Evolutionary conservation across 2,797 vertebrate genomes (phyloP).

Genomic region (Cyclopterus lumpus): DNA sequence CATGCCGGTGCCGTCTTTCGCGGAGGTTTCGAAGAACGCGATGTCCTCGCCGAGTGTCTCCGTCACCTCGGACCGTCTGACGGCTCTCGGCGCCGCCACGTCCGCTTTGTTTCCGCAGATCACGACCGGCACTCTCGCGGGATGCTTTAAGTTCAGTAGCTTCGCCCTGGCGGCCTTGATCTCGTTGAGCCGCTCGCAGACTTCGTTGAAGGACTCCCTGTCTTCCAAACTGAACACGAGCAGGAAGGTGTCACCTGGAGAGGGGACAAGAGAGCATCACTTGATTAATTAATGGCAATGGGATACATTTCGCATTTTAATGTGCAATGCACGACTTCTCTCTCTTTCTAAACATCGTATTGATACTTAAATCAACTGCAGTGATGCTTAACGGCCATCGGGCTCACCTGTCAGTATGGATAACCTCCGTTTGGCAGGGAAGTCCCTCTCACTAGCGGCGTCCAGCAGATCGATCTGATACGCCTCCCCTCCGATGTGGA

Average conservation of each 20-base stretch:
- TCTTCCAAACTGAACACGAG: slow-evolving; percentile 83
- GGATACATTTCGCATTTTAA: background rate
- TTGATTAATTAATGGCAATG: background rate
- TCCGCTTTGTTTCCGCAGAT: slow-evolving; percentile 84
- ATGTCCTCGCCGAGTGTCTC: slow-evolving; percentile 66
- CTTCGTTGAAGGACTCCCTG: slow-evolving; percentile 76
- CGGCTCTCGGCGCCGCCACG: slow-evolving; percentile 54
- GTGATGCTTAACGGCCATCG: no score
- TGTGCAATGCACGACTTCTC: background rate
- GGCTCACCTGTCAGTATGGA: slow-evolving; percentile 83
- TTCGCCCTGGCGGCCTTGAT: slow-evolving; percentile 78
- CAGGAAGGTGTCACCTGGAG: slow-evolving; percentile 82
- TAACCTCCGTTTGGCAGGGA: slow-evolving; percentile 82
- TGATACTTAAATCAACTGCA: background rate
- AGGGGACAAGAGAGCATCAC: background rate
- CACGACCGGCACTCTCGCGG: slow-evolving; percentile 60
- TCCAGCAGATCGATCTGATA: slow-evolving; percentile 85
- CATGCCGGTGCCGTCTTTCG: slow-evolving; percentile 77
- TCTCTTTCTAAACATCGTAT: background rate
- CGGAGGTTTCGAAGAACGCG: slow-evolving; percentile 78
- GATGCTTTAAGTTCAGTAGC: slow-evolving; percentile 69
- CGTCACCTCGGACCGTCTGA: slow-evolving; percentile 56
- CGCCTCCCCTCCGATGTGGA: slow-evolving; percentile 77
- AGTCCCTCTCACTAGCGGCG: slow-evolving; percentile 80
- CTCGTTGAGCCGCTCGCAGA: slow-evolving; percentile 70